Evolutionary conservation across 2,797 vertebrate genomes (phyloP).

Genomic region (Microchirus variegatus): DNA sequence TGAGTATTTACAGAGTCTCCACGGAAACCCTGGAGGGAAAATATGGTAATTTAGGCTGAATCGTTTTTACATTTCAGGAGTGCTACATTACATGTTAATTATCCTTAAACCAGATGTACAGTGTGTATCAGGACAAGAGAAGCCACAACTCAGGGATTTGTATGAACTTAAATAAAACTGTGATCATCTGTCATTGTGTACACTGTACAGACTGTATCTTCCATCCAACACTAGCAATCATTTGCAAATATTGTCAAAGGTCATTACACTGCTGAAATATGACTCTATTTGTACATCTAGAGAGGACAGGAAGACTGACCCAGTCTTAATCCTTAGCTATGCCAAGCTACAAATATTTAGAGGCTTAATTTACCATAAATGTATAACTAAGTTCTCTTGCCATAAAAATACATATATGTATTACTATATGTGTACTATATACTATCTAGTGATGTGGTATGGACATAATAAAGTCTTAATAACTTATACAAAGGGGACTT

Average conservation of each 20-base stretch:
- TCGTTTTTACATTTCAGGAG: background rate
- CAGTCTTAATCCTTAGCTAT: slow-evolving; percentile 51
- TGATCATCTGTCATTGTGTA: background rate
- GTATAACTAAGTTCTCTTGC: background rate
- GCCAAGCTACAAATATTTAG: slow-evolving; percentile 21
- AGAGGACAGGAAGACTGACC: slow-evolving; percentile 44
- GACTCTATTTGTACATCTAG: slow-evolving; percentile 36
- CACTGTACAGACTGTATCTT: too few relatives aligned
- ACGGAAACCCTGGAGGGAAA: slow-evolving; percentile 74
- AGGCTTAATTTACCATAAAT: background rate
- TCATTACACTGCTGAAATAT: slow-evolving; percentile 48
- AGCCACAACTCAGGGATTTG: background rate
- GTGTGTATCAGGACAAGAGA: background rate
- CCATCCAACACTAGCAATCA: slow-evolving; percentile 15
- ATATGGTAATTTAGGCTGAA: background rate
- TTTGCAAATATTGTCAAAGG: slow-evolving; percentile 45
- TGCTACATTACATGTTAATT: background rate
- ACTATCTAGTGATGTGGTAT: background rate
- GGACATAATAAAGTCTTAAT: background rate
- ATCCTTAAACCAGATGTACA: slow-evolving; percentile 1
- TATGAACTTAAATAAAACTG: background rate
- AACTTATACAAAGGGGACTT: background rate
- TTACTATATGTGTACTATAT: background rate
- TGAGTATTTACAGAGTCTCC: slow-evolving; percentile 80
- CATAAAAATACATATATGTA: background rate